Percentiles rank a stretch among this genome's conserved stretches.
Conservation (phyloP, 2,113 vertebrate genomes). For the Neodontobutis hainanensis region DNA sequence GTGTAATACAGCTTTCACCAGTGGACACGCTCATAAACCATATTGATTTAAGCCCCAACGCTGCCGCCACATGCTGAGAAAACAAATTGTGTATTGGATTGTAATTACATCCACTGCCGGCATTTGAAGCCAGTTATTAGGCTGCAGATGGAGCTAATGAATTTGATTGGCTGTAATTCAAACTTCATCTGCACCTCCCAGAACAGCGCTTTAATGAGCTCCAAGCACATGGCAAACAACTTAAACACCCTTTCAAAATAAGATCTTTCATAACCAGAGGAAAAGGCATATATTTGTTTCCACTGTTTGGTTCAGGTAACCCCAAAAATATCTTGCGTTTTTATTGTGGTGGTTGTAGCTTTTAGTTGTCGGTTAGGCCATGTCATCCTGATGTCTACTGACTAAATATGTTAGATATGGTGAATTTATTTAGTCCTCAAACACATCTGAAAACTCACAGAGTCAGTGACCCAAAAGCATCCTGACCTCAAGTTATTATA, state of each 20-base stretch:
- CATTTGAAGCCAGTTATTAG: conserved; percentile 18
- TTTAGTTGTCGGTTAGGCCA: too few relatives aligned
- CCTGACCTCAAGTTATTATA: too few relatives aligned
- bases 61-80: background rate
- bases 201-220: conserved; percentile 39
- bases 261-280: background rate
- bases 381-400: too few relatives aligned
- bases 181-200: conserved; percentile 20
- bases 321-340: too few relatives aligned
- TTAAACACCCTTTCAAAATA: conserved; percentile 17
- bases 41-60: background rate
- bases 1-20: background rate
- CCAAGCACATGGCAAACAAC: conserved; percentile 27
- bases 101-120: background rate
- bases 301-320: too few relatives aligned
- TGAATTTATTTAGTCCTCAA: too few relatives aligned
- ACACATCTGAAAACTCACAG: too few relatives aligned
- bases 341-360: too few relatives aligned
- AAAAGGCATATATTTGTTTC: conserved; percentile 11
- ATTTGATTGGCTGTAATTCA: conserved; percentile 20
- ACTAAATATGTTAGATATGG: too few relatives aligned
- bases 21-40: background rate
- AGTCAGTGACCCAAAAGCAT: too few relatives aligned
- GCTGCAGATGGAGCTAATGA: conserved; percentile 30
- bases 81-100: conserved; percentile 3